These are phyloP conservation scores for Vanessa tameamea DNA, from an alignment of 1,140 invertebrate species.

Conservation along the genomic window DNA sequence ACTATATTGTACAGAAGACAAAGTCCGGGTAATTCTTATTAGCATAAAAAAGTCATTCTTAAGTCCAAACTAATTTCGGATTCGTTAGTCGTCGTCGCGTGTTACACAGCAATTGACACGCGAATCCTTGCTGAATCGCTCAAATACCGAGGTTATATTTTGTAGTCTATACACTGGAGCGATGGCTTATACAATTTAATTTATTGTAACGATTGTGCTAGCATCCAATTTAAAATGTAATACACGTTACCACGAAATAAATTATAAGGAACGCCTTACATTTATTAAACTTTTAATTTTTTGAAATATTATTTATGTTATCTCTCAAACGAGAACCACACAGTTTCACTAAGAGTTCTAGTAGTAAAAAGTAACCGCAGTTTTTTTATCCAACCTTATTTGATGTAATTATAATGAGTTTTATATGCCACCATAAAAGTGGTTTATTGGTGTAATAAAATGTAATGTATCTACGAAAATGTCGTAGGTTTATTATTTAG, in stretches of 20 bases:
- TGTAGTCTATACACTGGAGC: background rate
- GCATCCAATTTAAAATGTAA: background rate
- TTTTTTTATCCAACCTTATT: background rate
- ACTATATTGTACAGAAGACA: background rate
- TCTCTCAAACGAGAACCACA: background rate
- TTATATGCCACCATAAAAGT: background rate
- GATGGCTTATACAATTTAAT: background rate
- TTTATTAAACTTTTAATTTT: no score
- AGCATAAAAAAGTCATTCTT: conserved; percentile 52
- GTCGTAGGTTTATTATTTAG: background rate
- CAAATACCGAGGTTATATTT: conserved; percentile 16
- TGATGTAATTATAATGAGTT: conserved; percentile 6
- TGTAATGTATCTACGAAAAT: conserved; percentile 9
- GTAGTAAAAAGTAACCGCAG: background rate
- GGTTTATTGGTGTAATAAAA: conserved; percentile 29
- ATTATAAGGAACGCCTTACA: no score
- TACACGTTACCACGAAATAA: background rate
- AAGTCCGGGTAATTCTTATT: conserved; percentile 44
- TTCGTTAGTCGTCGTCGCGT: conserved; percentile 56
- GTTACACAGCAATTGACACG: conserved; percentile 48
- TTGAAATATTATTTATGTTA: background rate
- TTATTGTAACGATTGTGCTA: background rate
- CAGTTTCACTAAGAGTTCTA: background rate
- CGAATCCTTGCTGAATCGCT: conserved; percentile 47
- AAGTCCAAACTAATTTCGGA: conserved; percentile 52